Percentiles rank a stretch among this genome's conserved stretches.
Conservation (phyloP, 2,888 invertebrate species). For the Chaitophorus viminalis region DNA sequence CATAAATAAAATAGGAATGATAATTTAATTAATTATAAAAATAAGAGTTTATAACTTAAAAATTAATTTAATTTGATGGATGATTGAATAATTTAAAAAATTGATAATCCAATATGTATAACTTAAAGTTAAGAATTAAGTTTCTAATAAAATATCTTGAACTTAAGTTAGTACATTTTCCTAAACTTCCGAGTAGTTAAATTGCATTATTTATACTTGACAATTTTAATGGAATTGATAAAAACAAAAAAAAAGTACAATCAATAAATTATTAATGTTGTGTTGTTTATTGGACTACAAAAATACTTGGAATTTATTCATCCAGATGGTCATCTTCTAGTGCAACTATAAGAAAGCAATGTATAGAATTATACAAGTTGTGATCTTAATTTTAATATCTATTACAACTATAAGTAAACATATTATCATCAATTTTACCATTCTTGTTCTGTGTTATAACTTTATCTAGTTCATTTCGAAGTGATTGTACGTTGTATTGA, state of each 20-base stretch:
- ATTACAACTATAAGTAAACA: neutral
- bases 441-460: conserved; percentile 40
- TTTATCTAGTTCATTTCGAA: conserved; percentile 48
- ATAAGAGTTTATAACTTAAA: neutral
- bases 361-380: neutral
- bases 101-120: neutral
- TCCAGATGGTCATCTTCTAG: conserved; percentile 26
- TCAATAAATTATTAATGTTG: neutral
- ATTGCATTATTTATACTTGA: neutral
- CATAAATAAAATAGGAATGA: neutral
- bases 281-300: neutral
- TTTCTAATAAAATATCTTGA: neutral
- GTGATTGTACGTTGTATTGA: conserved; percentile 33
- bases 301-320: conserved; percentile 12
- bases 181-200: conserved; percentile 31
- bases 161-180: neutral
- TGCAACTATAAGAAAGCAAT: conserved; percentile 28
- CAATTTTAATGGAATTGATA: neutral
- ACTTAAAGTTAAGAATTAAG: neutral
- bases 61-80: conserved; percentile 2
- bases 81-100: neutral
- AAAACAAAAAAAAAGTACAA: conserved; percentile 20
- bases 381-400: neutral
- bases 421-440: conserved; percentile 6
- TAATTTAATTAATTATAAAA: neutral